Evolutionary conservation across 35 echinoderm and acorn worm genomes (phyloP), one percentile per base, ranked within the genome.

Genomic region (Anneissia japonica): DNA sequence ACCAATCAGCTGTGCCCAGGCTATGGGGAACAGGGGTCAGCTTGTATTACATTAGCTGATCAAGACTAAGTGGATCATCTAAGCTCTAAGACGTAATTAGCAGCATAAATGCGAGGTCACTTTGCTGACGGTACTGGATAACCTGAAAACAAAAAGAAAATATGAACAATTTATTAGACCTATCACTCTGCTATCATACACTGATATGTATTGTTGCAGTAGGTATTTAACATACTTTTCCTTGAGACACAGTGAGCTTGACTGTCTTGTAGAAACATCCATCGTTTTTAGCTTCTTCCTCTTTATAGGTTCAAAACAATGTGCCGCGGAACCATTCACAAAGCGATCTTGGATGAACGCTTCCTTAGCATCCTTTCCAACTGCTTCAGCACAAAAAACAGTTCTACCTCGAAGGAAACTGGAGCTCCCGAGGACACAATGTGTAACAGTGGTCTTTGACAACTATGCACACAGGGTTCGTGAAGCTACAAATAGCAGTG

Each of bases 21-120:
- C 85, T 78, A 82, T 91, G 76, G n/a, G 89, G 93, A 26, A 95
- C 89, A 81, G 93, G 93, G 4, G 89, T 86, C 0, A 95, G 83
- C 3, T 76, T 80, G 73, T 86, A 95, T 4, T 64, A 72, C 93
- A 95, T 95, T 23, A 95, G 33, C n/a, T 88, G 84, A 0, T 85
- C 74, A 12, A 95, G 79, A 21, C 81, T 46, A 5, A 91, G 21
- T 21, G 79, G 55, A 16, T 86, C 80, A 79, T 79, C 74, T 83
- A n/a, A 11, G 7, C 9, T 4, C 40, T 93, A 84, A 26, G 87
- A 90, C 79, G 86, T 86, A 35, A 90, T 34, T 1, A 94, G 79
- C 33, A 94, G 73, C 78, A 74, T 64, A 39, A 94, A 90, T 34
- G 84, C 92, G 10, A 94, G 35, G 41, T 87, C 79, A 73, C 84